Evolutionary conservation across 2,113 vertebrate species (phyloP).

Genomic region (Phainopepla nitens): DNA sequence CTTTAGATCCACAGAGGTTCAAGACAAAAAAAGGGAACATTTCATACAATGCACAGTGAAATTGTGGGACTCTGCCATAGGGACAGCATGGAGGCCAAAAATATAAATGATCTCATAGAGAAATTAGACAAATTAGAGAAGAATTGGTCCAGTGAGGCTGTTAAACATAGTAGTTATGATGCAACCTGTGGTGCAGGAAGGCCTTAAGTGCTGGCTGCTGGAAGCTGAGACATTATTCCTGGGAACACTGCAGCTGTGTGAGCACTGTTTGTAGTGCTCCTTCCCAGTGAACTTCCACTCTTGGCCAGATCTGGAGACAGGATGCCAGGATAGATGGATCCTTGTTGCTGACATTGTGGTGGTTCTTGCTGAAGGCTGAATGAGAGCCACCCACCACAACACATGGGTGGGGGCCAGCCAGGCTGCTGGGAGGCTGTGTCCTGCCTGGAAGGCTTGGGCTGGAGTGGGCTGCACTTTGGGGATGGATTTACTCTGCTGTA

Average conservation of each 20-base stretch:
- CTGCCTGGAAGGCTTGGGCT: neutral
- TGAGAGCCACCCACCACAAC: neutral
- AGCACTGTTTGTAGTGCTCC: neutral
- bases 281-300: neutral
- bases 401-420: neutral
- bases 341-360: neutral
- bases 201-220: slow-evolving; percentile 12
- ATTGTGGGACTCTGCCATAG: neutral
- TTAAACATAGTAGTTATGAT: slow-evolving; percentile 53
- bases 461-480: neutral
- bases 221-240: slow-evolving; percentile 9
- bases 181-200: slow-evolving; percentile 19
- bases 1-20: neutral
- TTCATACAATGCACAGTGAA: neutral
- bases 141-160: slow-evolving; percentile 21
- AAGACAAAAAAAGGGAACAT: neutral
- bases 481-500: neutral
- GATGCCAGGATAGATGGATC: neutral
- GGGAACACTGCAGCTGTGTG: neutral
- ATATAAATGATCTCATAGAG: slow-evolving; percentile 26
- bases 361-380: neutral
- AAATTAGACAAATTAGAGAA: slow-evolving; percentile 54
- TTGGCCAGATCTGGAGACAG: neutral
- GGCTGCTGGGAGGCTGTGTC: neutral
- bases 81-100: neutral